A percentile compares a stretch with the other conserved stretches of the same genome.
phyloP scores from a whole-genome alignment of 2,888 invertebrate genomes.

The Romanomermis culicivorax region DNA sequence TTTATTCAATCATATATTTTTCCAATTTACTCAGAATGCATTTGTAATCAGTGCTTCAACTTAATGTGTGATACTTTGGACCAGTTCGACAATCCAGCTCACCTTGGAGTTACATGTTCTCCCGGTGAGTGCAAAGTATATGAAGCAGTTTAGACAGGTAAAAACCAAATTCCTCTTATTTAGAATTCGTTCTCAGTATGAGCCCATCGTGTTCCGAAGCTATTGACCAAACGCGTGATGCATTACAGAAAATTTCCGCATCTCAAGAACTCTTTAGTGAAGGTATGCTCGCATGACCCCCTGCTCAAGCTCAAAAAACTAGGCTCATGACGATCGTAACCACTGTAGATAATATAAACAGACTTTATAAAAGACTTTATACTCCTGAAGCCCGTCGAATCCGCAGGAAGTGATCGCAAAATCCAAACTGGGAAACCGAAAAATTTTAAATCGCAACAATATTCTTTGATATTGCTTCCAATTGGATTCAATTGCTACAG shows the following conservation, averaged over 20 bases:
- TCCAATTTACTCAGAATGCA: neutral
- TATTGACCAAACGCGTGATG: neutral
- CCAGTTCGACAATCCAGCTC: conserved; percentile 46
- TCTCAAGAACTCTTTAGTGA: neutral
- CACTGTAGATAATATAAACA: too few relatives aligned
- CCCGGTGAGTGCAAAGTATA: conserved; percentile 32
- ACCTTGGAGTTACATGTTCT: conserved; percentile 43
- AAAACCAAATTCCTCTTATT: too few relatives aligned
- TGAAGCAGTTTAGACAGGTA: neutral
- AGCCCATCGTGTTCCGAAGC: neutral
- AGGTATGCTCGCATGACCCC: conserved; percentile 20
- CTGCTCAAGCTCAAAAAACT: too few relatives aligned
- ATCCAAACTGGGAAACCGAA: too few relatives aligned
- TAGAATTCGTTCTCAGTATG: neutral
- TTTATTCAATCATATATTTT: too few relatives aligned
- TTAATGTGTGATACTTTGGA: conserved; percentile 38
- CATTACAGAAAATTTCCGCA: neutral
- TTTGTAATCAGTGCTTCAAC: conserved; percentile 22
- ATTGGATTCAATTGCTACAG: too few relatives aligned
- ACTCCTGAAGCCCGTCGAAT: too few relatives aligned
- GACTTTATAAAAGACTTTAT: too few relatives aligned
- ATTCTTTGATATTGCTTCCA: too few relatives aligned
- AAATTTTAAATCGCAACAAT: too few relatives aligned
- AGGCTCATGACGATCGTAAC: too few relatives aligned
- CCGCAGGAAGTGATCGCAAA: too few relatives aligned